Evolutionary conservation across 2,888 invertebrate genomes (phyloP).

Genomic region (Epistrophe grossulariae): DNA sequence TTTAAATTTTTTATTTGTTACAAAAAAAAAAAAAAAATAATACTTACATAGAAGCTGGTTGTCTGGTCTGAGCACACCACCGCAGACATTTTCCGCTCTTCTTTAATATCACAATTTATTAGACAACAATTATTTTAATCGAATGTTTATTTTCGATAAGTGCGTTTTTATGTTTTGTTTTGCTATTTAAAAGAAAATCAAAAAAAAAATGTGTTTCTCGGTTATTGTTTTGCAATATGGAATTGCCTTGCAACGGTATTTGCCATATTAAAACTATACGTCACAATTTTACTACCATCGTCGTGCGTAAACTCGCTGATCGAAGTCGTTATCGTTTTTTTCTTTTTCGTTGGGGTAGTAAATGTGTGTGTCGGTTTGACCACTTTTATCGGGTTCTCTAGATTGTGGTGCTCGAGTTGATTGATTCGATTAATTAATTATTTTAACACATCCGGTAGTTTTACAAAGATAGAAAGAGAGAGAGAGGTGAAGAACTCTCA

Average conservation of each 20-base stretch:
- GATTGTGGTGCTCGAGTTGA: conserved; percentile 42
- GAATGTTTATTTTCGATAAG: conserved; percentile 56
- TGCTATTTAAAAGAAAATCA: conserved; percentile 10
- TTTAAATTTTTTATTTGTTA: conserved; percentile 69
- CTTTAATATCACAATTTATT: conserved; percentile 6
- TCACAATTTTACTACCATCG: conserved; percentile 38
- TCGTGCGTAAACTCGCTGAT: conserved; percentile 24
- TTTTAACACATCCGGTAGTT: conserved; percentile 19
- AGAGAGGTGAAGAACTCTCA: neutral
- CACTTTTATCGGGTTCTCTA: conserved; percentile 17
- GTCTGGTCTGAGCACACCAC: conserved; percentile 21
- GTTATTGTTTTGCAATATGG: conserved; percentile 56
- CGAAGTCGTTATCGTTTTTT: neutral
- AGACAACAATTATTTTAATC: conserved; percentile 52
- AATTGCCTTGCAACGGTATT: conserved; percentile 38
- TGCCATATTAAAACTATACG: conserved; percentile 32
- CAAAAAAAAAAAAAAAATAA: conserved; percentile 5
- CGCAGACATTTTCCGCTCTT: conserved; percentile 60
- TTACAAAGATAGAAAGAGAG: neutral
- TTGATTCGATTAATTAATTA: conserved; percentile 51
- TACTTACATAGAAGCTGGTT: conserved; percentile 42
- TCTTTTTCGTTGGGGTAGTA: conserved; percentile 22
- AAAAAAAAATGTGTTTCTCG: conserved; percentile 25
- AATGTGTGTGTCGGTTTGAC: conserved; percentile 9
- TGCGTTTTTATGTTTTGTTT: conserved; percentile 53